Base-by-base conservation (phyloP, 2,113 vertebrate genomes). In the Panthera uncia region DNA sequence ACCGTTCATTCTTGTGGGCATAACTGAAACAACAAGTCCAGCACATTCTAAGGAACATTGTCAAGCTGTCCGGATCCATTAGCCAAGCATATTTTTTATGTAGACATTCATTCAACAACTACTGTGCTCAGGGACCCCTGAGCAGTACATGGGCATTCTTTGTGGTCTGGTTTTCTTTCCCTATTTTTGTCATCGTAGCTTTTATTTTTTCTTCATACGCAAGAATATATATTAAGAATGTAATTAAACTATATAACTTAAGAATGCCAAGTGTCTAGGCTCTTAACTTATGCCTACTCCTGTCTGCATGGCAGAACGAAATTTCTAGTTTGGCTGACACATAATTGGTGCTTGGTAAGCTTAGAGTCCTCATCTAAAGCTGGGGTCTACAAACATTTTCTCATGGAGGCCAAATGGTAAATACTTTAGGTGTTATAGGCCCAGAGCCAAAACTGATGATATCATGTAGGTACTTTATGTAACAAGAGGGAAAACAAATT, bases 401-500 rank as follows among this genome's bases (percentile, higher is more conserved):
- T 73, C 45, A 3, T 19, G 36, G 33, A 83, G n/a, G 61, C 52
- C 92, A 93, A n/a, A 21, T 19, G 3, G 45, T 79, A 82, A 87
- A 63, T 38, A 71, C 45, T 57, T 92, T 48, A 78, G 83, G 45
- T 19, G 8, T 14, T 52, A 8, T 66, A n/a, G 71, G 29, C 65
- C 55, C 81, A 65, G n/a, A 91, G 50, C 65, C 41, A 80, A 71
- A 90, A 38, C 29, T 13, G 6, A 63, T 33, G 4, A 41, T 63
- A 85, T 57, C 31, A 55, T 36, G 15, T 41, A 27, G 68, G 33
- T 7, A 18, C 36, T 79, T 74, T 80, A 38, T 38, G 8, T 76
- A 80, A 93, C 27, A 52, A 93, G n/a, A 78, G 16, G 81, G 68
- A 87, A 93, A 93, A 96, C 36, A 86, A 63, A 83, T 74, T 52